A percentile compares a stretch with the other conserved stretches of the same genome.
phyloP scores from a whole-genome alignment of 2,797 vertebrate genomes.

The Alcedo atthis region DNA sequence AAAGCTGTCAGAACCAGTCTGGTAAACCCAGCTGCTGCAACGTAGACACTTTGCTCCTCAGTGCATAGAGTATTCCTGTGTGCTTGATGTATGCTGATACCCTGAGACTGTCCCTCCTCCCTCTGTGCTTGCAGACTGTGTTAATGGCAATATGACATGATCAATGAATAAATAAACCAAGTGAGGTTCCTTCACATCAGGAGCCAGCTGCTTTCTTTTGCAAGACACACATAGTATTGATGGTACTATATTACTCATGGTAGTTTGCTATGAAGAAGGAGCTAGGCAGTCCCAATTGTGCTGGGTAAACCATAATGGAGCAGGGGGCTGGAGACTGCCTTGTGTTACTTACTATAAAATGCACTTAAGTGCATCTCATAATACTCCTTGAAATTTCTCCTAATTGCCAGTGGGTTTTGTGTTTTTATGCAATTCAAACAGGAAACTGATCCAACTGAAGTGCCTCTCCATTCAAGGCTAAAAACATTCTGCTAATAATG shows the following conservation, averaged over 20 bases:
- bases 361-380: background rate
- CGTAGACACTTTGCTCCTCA: background rate
- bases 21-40: background rate
- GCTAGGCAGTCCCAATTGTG: background rate
- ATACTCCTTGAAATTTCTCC: background rate
- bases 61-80: background rate
- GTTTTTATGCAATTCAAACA: background rate
- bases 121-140: background rate
- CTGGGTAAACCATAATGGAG: background rate
- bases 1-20: background rate
- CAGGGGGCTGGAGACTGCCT: background rate
- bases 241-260: background rate
- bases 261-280: background rate
- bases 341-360: background rate
- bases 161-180: background rate
- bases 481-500: background rate
- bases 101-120: background rate
- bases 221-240: background rate
- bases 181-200: background rate
- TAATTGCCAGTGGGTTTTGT: background rate
- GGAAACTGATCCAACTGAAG: background rate
- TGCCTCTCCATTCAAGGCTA: background rate
- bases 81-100: background rate
- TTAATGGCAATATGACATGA: accelerated
- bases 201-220: background rate